Base-by-base conservation (phyloP, 2,113 vertebrate genomes). In the Embiotoca jacksoni region DNA sequence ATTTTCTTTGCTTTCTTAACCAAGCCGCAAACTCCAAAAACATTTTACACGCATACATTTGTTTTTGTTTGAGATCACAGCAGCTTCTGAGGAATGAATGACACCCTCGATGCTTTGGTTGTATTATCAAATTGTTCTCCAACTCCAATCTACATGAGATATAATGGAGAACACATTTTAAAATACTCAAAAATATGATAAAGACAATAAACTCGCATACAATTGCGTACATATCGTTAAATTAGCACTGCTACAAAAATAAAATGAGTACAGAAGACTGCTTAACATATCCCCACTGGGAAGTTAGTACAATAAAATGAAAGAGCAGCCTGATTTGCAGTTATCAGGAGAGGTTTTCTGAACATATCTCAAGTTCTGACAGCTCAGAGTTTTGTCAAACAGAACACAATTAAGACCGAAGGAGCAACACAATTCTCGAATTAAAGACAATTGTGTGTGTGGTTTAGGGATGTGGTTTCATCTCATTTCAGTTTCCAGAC, bases 301-400 rank as follows among this genome's bases (percentile, higher is more conserved):
- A 52, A 33, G 8, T 35, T 10, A 62, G 46, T 39, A 39, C 62
- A 69, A 59, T 30, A 23, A 49, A 72, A 69, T 47, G 7, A 47
- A 59, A 75, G 31, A 7, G 35, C 15, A 31, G 5, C 60, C 16
- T 56, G 15, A 30, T 57, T 16, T 49, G 6, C 37, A 36, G 3
- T 58, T 33, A 46, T 56, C 37, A 8, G 3, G 10, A 54, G 10
- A 46, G n/a, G 10, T 49, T 54, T 52, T 54, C 35, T 66, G 13
- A 56, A 23, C 49, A 39, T 33, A 30, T 59, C 56, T 70, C 9
- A 59, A 65, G 7, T 9, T 57, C 23, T 39, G 46, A 16, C 10
- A 56, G 37, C 36, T 67, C 30, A 49, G 36, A 62, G 65, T 44
- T 73, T 62, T 39, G 55, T 59, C n/a, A 55, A 32, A 37, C 9